Conservation (phyloP, 1,140 invertebrate species). For the Lepidurus arcticus region DNA sequence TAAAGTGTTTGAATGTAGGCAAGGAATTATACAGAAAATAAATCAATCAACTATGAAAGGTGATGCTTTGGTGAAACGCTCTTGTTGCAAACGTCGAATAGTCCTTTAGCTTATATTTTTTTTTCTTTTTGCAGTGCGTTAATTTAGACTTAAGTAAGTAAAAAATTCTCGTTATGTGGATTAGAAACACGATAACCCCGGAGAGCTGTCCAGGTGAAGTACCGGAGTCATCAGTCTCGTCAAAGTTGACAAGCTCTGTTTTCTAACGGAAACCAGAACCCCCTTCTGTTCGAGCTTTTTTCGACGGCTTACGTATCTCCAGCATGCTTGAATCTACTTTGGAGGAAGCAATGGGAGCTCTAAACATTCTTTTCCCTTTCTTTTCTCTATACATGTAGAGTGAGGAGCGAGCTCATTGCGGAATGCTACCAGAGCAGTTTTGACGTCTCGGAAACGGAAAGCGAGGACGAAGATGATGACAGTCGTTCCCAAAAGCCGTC, state of each 20-base stretch:
- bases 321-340: background rate
- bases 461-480: conserved; percentile 42
- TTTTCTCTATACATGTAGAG: background rate
- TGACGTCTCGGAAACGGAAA: conserved; percentile 42
- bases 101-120: no score
- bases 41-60: no score
- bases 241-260: conserved; percentile 12
- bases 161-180: no score
- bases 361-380: conserved; percentile 26
- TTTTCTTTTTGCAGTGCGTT: no score
- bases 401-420: conserved; percentile 6
- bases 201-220: background rate
- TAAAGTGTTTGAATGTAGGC: no score
- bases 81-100: no score
- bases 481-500: conserved; percentile 34
- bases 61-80: no score
- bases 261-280: background rate
- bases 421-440: conserved; percentile 28
- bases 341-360: background rate
- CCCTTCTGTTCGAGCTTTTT: conserved; percentile 16
- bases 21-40: no score
- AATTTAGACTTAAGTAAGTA: no score
- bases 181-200: background rate
- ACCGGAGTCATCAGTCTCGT: background rate
- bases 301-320: background rate